These are phyloP conservation scores for Cichladusa arquata DNA, from an alignment of 2,113 vertebrate species.

Conservation along the genomic window DNA sequence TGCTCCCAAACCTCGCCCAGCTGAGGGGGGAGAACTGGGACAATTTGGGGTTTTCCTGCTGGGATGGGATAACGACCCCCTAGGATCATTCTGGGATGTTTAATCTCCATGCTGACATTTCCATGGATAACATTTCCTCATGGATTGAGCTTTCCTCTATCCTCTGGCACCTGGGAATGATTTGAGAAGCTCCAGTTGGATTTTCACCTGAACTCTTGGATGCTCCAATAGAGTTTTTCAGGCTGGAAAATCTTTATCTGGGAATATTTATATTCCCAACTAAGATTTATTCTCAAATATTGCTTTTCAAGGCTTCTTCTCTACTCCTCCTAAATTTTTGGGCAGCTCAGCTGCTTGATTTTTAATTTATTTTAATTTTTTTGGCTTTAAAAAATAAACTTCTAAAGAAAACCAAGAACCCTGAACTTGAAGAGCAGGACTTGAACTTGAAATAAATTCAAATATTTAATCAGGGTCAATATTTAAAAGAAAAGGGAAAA, in stretches of 20 bases:
- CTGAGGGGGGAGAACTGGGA: background rate
- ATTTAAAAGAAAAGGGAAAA: background rate
- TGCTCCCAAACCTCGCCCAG: accelerated
- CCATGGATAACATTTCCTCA: background rate
- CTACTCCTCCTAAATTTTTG: background rate
- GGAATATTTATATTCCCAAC: background rate
- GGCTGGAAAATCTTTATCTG: background rate
- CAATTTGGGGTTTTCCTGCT: background rate
- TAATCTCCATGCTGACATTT: background rate
- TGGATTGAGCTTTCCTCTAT: background rate
- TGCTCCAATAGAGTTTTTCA: background rate
- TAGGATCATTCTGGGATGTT: background rate
- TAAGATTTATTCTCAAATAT: background rate
- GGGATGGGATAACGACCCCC: accelerated
- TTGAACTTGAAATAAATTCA: background rate
- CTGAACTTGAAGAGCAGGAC: background rate
- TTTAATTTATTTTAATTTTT: background rate
- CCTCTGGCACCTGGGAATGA: background rate
- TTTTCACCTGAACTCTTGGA: background rate
- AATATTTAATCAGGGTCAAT: background rate
- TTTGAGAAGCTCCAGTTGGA: background rate
- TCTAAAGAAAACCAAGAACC: background rate
- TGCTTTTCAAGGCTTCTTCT: background rate
- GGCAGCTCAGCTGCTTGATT: too few species aligned
- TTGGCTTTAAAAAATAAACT: accelerated